These are phyloP conservation scores for Vimba vimba DNA, from an alignment of 2,113 vertebrate genomes.

Conservation along the genomic window DNA sequence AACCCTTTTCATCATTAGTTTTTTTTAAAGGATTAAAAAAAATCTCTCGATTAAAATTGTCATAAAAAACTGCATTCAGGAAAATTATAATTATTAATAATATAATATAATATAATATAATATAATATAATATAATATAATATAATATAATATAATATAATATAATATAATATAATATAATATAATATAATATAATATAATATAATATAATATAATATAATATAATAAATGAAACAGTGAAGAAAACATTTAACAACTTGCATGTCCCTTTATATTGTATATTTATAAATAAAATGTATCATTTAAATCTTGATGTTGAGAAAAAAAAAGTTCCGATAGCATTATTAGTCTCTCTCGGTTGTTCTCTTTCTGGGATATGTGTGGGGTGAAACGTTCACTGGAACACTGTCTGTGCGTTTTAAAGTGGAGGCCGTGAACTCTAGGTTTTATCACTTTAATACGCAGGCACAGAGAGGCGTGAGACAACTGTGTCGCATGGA, in stretches of 20 bases:
- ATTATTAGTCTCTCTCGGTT: neutral
- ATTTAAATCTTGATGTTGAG: neutral
- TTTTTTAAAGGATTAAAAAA: neutral
- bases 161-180: neutral
- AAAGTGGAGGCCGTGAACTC: conserved; percentile 22
- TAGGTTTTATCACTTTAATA: conserved; percentile 41
- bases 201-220: neutral
- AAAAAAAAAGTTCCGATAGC: too few relatives aligned
- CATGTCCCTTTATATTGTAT: neutral
- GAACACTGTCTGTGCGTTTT: conserved; percentile 15
- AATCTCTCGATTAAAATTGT: neutral
- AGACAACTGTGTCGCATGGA: neutral
- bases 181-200: neutral
- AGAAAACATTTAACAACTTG: neutral
- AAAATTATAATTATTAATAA: neutral
- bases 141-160: neutral
- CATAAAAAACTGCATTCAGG: neutral
- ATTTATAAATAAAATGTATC: neutral
- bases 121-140: neutral
- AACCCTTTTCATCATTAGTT: neutral
- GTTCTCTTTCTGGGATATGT: neutral
- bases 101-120: neutral
- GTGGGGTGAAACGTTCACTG: conserved; percentile 31
- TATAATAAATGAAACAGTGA: neutral
- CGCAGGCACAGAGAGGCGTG: neutral